These are phyloP conservation scores for Drosophila grimshawi DNA, from an alignment of 1,140 invertebrate species.

Conservation along the genomic window DNA sequence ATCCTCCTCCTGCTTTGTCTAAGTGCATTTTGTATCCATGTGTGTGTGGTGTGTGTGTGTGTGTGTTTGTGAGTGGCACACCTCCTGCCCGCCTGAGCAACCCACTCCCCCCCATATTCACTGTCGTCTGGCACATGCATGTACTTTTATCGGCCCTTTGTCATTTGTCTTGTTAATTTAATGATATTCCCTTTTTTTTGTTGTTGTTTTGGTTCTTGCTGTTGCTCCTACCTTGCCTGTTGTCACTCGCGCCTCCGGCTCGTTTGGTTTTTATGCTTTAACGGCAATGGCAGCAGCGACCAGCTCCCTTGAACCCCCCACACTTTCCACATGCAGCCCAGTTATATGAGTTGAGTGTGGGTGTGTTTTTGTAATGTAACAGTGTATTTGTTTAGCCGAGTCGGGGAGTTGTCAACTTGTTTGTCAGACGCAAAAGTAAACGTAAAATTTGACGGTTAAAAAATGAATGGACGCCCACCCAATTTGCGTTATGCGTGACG, in stretches of 20 bases:
- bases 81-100: not conserved
- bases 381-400: slow-evolving; percentile 34
- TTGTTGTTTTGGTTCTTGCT: not conserved
- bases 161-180: slow-evolving; percentile 80
- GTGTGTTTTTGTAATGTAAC: slow-evolving; percentile 23
- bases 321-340: not conserved
- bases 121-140: slow-evolving; percentile 41
- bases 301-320: not conserved
- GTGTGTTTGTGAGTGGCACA: not conserved
- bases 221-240: not conserved
- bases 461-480: slow-evolving; percentile 38
- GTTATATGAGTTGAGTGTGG: slow-evolving; percentile 32
- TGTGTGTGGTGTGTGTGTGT: slow-evolving; percentile 8
- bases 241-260: slow-evolving; percentile 10
- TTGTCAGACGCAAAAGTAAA: slow-evolving; percentile 33
- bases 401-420: slow-evolving; percentile 47
- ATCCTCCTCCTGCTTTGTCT: not conserved
- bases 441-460: slow-evolving; percentile 25
- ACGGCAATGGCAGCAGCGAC: slow-evolving; percentile 24
- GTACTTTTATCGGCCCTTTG: slow-evolving; percentile 66
- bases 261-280: slow-evolving; percentile 52
- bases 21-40: slow-evolving; percentile 22
- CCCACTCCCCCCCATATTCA: too few species aligned
- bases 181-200: slow-evolving; percentile 57
- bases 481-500: slow-evolving; percentile 49